These are phyloP conservation scores for Cromileptes altivelis DNA, from an alignment of 2,113 vertebrate species.

Conservation along the genomic window DNA sequence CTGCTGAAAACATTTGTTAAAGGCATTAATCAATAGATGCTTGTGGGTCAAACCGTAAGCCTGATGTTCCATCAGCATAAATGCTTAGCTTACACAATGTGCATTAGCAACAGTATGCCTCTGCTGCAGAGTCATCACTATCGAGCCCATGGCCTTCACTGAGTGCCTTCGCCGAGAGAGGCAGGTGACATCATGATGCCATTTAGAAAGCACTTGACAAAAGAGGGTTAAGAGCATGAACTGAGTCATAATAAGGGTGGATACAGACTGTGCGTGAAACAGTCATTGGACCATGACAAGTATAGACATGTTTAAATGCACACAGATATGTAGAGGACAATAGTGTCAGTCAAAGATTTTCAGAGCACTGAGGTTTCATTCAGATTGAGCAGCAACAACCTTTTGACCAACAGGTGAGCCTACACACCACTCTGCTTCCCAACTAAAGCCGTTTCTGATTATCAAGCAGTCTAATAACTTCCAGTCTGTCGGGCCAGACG, in stretches of 20 bases:
- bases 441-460: conserved; percentile 34
- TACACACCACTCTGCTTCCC: background rate
- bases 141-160: conserved; percentile 2
- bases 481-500: conserved; percentile 50
- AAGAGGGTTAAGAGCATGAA: conserved; percentile 11
- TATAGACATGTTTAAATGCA: conserved; percentile 30
- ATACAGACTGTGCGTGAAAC: conserved; percentile 21
- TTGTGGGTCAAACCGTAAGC: conserved; percentile 41
- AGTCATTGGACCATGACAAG: background rate
- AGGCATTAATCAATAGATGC: conserved; percentile 59
- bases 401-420: conserved; percentile 38
- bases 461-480: conserved; percentile 50
- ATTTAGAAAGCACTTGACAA: conserved; percentile 20
- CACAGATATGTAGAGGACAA: background rate
- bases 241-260: conserved; percentile 46
- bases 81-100: conserved; percentile 60
- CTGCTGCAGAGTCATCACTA: conserved; percentile 61
- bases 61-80: conserved; percentile 65
- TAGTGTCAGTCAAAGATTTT: background rate
- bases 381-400: background rate
- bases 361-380: background rate
- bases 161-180: background rate
- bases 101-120: conserved; percentile 54
- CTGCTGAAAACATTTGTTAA: conserved; percentile 42
- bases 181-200: conserved; percentile 30